Evolutionary conservation across 2,113 vertebrate species (phyloP), one percentile per base, ranked within the genome.

Genomic region (Petrocephalus zakoni): DNA sequence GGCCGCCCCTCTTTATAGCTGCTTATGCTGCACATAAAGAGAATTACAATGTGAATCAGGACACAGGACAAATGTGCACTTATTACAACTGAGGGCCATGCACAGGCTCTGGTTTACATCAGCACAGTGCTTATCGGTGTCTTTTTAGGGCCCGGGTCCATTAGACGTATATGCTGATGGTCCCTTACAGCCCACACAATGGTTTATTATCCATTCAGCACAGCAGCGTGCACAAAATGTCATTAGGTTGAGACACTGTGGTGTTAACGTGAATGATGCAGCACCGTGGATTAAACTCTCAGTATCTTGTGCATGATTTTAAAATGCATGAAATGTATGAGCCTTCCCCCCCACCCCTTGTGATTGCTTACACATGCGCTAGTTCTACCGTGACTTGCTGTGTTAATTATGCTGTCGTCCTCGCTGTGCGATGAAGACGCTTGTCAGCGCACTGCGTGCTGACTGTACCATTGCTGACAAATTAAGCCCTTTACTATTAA

Each of bases 171-270:
- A 87, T n/a, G 17, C 11, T 29, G 53, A 37, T 61, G 53, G 56
- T 49, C 10, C 22, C 78, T 25, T 47, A 47, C 75, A 25, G 52
- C 25, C 13, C 37, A 85, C 58, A 85, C n/a, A 42, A 56, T 37
- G 58, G 88, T 88, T 89, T 85, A 75, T n/a, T 86, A 34, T 86
- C 46, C 10, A 75, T 78, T 78, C 56, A 64, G 29, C 42, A 25
- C 81, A 15, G 56, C 42, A 83, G 8, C n/a, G 49, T 87, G 86
- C 21, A 10, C 52, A 51, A 51, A 87, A 87, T 83, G 37, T 58
- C 51, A 82, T 58, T 81, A 87, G 85, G 2, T 22, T 5, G 11
- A 8, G 82, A 58, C 89, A 37, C 17, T 52, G 46, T 78, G 52
- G 11, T 81, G 34, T 25, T 58, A 87, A 82, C 1, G 2, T 42